These are phyloP conservation scores for Naja naja DNA, from an alignment of 2,113 vertebrate species.

Conservation along the genomic window DNA sequence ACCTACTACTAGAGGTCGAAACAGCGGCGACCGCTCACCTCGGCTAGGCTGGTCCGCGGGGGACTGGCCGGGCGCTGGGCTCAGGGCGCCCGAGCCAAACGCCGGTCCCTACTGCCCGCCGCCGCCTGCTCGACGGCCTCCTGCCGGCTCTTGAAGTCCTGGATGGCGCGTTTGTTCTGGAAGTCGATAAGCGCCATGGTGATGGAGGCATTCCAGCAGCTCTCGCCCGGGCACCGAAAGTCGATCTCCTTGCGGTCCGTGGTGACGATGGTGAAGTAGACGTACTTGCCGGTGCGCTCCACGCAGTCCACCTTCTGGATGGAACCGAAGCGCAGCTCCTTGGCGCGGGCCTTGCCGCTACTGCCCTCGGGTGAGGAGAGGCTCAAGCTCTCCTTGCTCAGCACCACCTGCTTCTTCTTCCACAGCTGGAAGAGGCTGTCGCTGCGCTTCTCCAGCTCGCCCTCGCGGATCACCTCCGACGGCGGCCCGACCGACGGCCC, in stretches of 20 bases:
- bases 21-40: not conserved
- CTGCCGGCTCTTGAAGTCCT: conserved; percentile 87
- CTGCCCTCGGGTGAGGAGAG: conserved; percentile 82
- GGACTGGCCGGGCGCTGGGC: conserved; percentile 75
- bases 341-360: not conserved
- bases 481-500: conserved; percentile 82
- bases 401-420: conserved; percentile 93
- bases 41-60: not conserved
- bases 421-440: conserved; percentile 94
- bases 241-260: conserved; percentile 94
- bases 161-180: conserved; percentile 91
- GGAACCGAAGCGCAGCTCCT: conserved; percentile 28
- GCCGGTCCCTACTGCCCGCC: conserved; percentile 78
- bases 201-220: conserved; percentile 94
- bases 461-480: conserved; percentile 80
- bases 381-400: conserved; percentile 88
- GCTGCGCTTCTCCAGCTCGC: conserved; percentile 96
- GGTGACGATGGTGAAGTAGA: conserved; percentile 98
- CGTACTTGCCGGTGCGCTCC: conserved; percentile 92
- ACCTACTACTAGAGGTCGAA: not conserved
- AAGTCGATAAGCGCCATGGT: conserved; percentile 94
- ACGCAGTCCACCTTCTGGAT: conserved; percentile 89
- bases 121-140: conserved; percentile 72
- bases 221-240: conserved; percentile 88
- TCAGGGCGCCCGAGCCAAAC: conserved; percentile 88